A percentile compares a stretch with the other conserved stretches of the same genome.
Conservation (phyloP, 2,113 vertebrate species). For the Thunnus thynnus region DNA sequence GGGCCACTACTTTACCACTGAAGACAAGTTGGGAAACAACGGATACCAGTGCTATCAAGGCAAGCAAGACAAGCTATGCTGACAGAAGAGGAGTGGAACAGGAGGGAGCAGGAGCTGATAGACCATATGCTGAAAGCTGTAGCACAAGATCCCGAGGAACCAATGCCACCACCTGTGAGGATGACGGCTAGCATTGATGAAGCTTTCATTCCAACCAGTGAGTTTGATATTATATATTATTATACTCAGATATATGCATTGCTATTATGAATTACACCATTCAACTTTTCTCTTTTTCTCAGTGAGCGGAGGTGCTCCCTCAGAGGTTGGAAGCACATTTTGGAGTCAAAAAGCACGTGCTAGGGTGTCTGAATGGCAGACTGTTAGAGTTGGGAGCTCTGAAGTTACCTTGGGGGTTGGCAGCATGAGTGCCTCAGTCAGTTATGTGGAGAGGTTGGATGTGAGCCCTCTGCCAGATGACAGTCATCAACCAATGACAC, state of each 20-base stretch:
- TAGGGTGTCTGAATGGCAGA: constrained; percentile 33
- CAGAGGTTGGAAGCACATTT: constrained; percentile 9
- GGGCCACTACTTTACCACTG: constrained; percentile 1
- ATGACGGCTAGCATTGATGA: constrained; percentile 13
- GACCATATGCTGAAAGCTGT: constrained; percentile 32
- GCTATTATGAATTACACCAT: background rate
- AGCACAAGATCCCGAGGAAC: constrained; percentile 12
- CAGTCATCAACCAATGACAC: background rate
- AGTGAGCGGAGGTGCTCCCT: constrained; percentile 34
- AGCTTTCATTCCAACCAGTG: constrained; percentile 30
- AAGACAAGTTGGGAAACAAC: background rate
- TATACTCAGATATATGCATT: background rate
- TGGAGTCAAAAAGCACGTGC: background rate
- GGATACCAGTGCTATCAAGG: background rate
- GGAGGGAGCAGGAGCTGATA: constrained; percentile 44
- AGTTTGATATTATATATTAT: background rate
- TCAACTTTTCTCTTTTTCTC: background rate
- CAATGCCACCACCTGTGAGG: background rate
- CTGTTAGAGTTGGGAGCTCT: background rate
- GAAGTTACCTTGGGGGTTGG: constrained; percentile 15
- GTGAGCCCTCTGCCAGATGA: background rate
- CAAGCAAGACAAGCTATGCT: background rate
- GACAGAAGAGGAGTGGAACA: constrained; percentile 39
- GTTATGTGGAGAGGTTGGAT: background rate
- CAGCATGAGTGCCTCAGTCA: background rate